phyloP scores from a whole-genome alignment of 2,888 invertebrate species.

The Coremacera marginata region DNA sequence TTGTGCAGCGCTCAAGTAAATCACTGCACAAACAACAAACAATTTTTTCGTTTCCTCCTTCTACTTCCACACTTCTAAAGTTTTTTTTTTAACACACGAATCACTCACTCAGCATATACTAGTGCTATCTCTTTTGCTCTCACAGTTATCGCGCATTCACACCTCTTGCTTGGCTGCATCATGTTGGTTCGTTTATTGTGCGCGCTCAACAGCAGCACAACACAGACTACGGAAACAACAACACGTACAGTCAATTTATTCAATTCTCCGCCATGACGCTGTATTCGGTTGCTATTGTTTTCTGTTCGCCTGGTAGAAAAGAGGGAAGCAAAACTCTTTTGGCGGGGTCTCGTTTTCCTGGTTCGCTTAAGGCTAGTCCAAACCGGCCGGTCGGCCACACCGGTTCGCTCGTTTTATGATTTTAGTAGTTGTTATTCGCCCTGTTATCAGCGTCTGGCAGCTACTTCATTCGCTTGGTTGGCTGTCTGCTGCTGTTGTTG shows the following conservation, averaged over 20 bases:
- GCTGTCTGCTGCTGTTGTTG: slow-evolving; percentile 15
- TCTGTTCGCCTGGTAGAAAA: slow-evolving; percentile 68
- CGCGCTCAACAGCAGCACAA: neutral
- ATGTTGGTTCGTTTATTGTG: slow-evolving; percentile 1
- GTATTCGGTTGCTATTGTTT: slow-evolving; percentile 46
- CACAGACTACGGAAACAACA: slow-evolving; percentile 35
- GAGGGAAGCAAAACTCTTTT: slow-evolving; percentile 70
- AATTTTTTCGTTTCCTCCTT: slow-evolving; percentile 1
- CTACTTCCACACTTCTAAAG: neutral
- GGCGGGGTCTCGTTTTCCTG: slow-evolving; percentile 69
- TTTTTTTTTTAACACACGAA: neutral
- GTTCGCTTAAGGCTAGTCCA: slow-evolving; percentile 49
- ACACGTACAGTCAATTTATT: neutral
- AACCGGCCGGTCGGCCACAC: slow-evolving; percentile 33
- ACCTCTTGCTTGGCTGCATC: neutral
- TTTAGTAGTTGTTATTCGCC: slow-evolving; percentile 7
- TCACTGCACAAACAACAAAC: neutral
- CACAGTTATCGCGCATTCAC: neutral
- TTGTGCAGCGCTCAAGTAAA: too few species aligned
- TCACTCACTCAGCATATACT: neutral
- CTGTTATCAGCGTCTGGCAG: neutral
- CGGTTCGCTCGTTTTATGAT: neutral
- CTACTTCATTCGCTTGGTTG: slow-evolving; percentile 31
- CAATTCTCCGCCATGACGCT: slow-evolving; percentile 45
- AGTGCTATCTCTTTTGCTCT: slow-evolving; percentile 9